These are phyloP conservation scores for Yponomeuta malinellus DNA, from an alignment of 2,888 invertebrate species.

Conservation along the genomic window DNA sequence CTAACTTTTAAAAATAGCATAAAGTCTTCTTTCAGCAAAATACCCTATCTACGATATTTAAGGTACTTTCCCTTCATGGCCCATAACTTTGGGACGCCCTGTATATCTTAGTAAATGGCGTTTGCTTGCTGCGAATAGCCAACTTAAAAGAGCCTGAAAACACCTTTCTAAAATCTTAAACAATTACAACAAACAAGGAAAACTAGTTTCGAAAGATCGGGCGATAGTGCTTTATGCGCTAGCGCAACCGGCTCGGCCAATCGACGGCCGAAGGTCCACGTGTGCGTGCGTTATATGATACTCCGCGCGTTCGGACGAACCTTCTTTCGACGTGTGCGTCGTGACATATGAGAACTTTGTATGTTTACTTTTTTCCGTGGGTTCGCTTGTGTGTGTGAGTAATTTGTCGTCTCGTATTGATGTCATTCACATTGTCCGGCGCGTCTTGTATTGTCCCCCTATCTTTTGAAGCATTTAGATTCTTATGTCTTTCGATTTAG, in stretches of 20 bases:
- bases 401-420: constrained; percentile 38
- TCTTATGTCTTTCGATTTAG: constrained; percentile 2
- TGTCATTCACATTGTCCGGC: constrained; percentile 47
- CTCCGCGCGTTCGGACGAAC: constrained; percentile 18
- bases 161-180: constrained; percentile 72
- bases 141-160: constrained; percentile 27
- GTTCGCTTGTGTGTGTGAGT: constrained; percentile 29
- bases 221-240: constrained; percentile 42
- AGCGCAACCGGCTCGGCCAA: constrained; percentile 43
- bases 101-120: too few relatives aligned
- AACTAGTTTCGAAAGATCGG: constrained; percentile 56
- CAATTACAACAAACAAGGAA: constrained; percentile 44
- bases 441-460: constrained; percentile 30
- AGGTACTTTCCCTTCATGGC: too few relatives aligned
- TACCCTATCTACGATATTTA: too few relatives aligned
- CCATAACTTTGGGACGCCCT: too few relatives aligned
- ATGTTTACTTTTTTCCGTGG: constrained; percentile 3
- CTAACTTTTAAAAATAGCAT: too few relatives aligned
- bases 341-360: constrained; percentile 38
- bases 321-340: constrained; percentile 22
- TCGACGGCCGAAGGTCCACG: constrained; percentile 26
- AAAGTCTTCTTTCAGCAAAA: too few relatives aligned
- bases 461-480: constrained; percentile 13
- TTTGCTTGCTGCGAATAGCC: constrained; percentile 21
- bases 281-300: constrained; percentile 30